Evolutionary conservation across 2,797 vertebrate species (phyloP), one percentile per base, ranked within the genome.

Genomic region (Selene dorsalis): DNA sequence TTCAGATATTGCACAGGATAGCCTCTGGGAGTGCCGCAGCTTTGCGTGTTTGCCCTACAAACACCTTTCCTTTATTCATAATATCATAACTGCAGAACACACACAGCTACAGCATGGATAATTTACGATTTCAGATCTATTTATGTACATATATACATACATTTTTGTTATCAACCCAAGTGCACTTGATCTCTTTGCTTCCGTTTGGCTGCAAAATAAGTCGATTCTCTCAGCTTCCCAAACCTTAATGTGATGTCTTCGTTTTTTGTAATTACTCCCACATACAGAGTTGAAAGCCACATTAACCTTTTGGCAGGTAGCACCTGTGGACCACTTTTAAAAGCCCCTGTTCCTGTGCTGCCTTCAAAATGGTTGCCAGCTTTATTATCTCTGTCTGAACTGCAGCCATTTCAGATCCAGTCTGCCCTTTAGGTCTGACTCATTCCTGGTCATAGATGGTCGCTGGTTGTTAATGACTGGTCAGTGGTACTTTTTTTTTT

Each of bases 301-400:
- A 86, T 93, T 91, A 93, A 92, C 91, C 90, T 90, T 88, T 86
- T 91, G 85, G 65, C 88, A 80, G 9, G 13, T 39, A 73, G 71
- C 82, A 90, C 84, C 77, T 72, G 80, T 73, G 56, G 67, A 73
- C 71, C 67, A 66, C 41, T 79, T 88, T 84, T 80, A 88, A 90
- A 90, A 88, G 71, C 81, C 60, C 60, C 35, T 22, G 50, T 63
- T 84, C 41, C 67, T 72, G 61, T 79, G 45, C 77, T 56, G 77
- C 73, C 69, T 86, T 73, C 60, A 63, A 58, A 84, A 62, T 70
- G 59, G 73, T 62, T 73, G 60, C 64, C 82, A 77, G 74, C 76
- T 43, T 89, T 73, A 75, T 84, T 74, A 18, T 77, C 69, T 57
- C 1, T 0, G 20, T 50, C 64, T 76, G 69, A 28, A 9, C 59